Evolutionary conservation across 2,113 vertebrate genomes (phyloP).

Genomic region (Lepisosteus osseus): DNA sequence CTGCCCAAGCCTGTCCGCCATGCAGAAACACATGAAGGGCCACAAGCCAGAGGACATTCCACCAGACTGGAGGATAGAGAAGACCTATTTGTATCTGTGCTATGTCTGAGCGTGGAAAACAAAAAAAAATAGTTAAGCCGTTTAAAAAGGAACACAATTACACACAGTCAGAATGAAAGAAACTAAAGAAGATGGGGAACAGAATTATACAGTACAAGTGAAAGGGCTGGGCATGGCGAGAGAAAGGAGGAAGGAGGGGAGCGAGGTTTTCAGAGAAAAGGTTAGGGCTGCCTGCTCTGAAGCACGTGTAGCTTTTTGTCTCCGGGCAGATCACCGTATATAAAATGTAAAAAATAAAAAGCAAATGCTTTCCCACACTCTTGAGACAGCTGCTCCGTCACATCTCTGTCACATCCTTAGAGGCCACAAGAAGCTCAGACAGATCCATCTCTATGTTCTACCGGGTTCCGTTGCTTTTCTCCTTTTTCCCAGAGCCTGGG

Average conservation of each 20-base stretch:
- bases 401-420: too few species aligned
- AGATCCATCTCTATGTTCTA: too few species aligned
- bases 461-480: too few species aligned
- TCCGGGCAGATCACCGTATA: too few species aligned
- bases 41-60: conserved; percentile 97
- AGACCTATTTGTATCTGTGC: conserved; percentile 98
- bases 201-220: conserved; percentile 5
- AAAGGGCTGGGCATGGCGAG: conserved; percentile 23
- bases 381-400: too few species aligned
- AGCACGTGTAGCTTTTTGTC: conserved; percentile 33
- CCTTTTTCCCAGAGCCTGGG: too few species aligned
- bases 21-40: conserved; percentile 99
- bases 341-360: too few species aligned
- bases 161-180: not conserved
- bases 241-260: not conserved
- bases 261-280: conserved; percentile 19
- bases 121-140: not conserved
- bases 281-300: conserved; percentile 18
- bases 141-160: not conserved
- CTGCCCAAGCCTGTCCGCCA: conserved; percentile 97
- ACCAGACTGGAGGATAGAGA: conserved; percentile 98
- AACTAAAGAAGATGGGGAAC: not conserved
- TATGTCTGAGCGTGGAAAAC: conserved; percentile 71
- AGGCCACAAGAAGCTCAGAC: too few species aligned
- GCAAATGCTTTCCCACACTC: too few species aligned